These are phyloP conservation scores for Cosmia pyralina DNA, from an alignment of 2,888 invertebrate species.

Conservation along the genomic window DNA sequence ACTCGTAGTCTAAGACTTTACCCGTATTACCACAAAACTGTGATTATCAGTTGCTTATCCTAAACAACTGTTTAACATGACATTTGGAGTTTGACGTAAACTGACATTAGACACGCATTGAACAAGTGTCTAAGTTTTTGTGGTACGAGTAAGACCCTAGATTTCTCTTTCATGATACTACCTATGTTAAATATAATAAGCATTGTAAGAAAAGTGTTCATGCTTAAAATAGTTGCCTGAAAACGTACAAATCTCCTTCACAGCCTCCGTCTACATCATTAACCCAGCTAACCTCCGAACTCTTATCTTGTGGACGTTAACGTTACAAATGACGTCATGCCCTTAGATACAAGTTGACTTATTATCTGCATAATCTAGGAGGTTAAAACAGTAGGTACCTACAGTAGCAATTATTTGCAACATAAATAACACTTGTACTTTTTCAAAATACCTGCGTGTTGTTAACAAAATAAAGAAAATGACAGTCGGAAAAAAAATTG, in stretches of 20 bases:
- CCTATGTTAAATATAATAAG: too few relatives aligned
- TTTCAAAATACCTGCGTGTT: background rate
- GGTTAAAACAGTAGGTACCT: background rate
- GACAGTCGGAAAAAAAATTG: background rate
- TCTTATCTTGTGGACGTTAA: slow-evolving; percentile 27
- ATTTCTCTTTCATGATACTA: too few relatives aligned
- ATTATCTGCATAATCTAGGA: slow-evolving; percentile 77
- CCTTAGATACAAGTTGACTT: slow-evolving; percentile 62
- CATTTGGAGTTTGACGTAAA: too few relatives aligned
- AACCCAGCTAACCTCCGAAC: slow-evolving; percentile 34
- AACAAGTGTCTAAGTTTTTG: too few relatives aligned
- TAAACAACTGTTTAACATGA: too few relatives aligned
- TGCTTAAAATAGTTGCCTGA: background rate
- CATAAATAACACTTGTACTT: background rate
- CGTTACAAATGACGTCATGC: slow-evolving; percentile 68
- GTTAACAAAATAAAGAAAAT: background rate
- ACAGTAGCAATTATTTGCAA: background rate
- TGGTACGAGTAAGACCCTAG: too few relatives aligned
- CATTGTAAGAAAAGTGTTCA: too few relatives aligned
- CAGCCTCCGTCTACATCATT: slow-evolving; percentile 30
- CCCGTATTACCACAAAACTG: too few relatives aligned
- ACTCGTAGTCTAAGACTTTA: too few relatives aligned
- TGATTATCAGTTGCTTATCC: too few relatives aligned
- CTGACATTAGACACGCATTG: too few relatives aligned
- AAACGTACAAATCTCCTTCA: slow-evolving; percentile 13